phyloP scores from a whole-genome alignment of 2,113 vertebrate species.

The Ceratotherium simum region DNA sequence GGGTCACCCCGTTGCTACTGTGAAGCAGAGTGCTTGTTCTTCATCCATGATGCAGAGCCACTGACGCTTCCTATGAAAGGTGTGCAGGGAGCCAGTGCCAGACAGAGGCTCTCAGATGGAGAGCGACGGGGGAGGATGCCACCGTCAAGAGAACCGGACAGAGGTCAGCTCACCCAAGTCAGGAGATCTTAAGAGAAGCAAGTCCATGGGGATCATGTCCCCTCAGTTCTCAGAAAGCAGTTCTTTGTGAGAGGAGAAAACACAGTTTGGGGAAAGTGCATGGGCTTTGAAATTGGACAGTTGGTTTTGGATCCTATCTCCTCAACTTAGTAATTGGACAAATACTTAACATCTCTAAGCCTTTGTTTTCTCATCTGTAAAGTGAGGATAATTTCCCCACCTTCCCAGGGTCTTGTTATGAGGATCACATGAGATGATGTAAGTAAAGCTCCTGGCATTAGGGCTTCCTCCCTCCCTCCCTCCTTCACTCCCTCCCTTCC shows the following conservation, averaged over 20 bases:
- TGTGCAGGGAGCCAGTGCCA: background rate
- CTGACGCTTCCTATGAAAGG: background rate
- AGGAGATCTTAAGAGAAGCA: background rate
- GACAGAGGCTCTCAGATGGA: background rate
- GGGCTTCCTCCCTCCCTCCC: background rate
- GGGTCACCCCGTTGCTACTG: background rate
- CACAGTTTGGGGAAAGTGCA: fast-evolving
- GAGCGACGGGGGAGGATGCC: background rate
- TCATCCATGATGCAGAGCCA: no score
- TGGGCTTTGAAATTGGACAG: background rate
- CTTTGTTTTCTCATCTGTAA: background rate
- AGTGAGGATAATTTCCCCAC: background rate
- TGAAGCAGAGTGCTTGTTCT: background rate
- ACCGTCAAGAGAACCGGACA: background rate
- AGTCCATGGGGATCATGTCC: fast-evolving
- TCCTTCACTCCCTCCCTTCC: no score
- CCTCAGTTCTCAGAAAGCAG: fast-evolving
- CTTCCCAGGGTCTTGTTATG: no score
- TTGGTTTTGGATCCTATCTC: background rate
- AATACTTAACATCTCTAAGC: background rate
- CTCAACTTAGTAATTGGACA: background rate
- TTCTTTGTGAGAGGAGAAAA: background rate
- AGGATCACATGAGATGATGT: background rate
- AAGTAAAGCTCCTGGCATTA: background rate
- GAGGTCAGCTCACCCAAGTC: background rate